Percentiles rank a stretch among this genome's conserved stretches.
phyloP scores from a whole-genome alignment of 2,797 vertebrate genomes.

The Podarcis lilfordi region DNA sequence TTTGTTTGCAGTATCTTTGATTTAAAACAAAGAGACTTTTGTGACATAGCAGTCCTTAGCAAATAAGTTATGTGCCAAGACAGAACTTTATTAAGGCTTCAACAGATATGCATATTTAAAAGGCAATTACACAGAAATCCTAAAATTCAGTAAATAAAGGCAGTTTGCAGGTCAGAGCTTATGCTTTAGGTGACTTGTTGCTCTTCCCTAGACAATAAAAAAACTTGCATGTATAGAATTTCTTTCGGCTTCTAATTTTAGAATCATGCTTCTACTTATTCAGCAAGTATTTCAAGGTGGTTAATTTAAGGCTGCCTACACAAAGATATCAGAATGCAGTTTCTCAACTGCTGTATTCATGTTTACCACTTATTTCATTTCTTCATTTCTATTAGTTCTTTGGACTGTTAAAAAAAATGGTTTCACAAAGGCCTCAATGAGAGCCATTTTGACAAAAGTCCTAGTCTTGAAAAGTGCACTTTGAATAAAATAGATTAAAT shows the following conservation, averaged over 20 bases:
- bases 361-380: background rate
- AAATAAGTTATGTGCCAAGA: background rate
- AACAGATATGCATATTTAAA: background rate
- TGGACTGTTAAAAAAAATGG: background rate
- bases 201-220: constrained; percentile 3
- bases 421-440: background rate
- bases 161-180: background rate
- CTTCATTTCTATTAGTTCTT: background rate
- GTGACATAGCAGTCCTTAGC: background rate
- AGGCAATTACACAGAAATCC: background rate
- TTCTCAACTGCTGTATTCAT: background rate
- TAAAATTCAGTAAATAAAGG: background rate
- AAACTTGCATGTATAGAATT: background rate
- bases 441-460: background rate
- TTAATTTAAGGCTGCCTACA: background rate
- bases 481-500: background rate
- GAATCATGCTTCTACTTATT: background rate
- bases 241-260: background rate
- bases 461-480: background rate
- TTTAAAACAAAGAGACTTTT: background rate
- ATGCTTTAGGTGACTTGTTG: background rate
- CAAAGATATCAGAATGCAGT: background rate
- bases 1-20: background rate
- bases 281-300: background rate
- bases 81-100: background rate